Conservation (phyloP, 2,888 invertebrate genomes). For the Tiliacea citrago region DNA sequence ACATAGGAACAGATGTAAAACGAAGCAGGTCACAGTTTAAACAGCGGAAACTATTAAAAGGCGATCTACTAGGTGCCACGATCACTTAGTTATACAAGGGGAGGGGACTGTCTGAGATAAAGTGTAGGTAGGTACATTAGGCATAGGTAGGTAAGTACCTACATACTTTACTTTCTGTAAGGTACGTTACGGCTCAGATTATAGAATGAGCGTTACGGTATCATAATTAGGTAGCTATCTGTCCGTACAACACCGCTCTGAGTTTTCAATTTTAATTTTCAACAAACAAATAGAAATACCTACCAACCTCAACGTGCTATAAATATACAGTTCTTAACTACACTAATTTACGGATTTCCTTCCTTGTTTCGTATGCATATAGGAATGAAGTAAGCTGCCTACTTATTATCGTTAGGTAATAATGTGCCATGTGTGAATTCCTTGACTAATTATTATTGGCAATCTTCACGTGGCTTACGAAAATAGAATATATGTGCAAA, state of each 20-base stretch:
- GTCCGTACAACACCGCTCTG: not conserved
- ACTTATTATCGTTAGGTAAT: too few species aligned
- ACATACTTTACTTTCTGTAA: not conserved
- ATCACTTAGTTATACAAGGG: conserved; percentile 2
- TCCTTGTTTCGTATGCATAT: conserved; percentile 28
- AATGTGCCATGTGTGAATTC: too few species aligned
- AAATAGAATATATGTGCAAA: not conserved
- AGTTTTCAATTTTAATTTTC: not conserved
- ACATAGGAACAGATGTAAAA: conserved; percentile 25
- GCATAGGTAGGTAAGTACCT: not conserved
- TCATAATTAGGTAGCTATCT: not conserved
- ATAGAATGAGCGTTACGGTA: too few species aligned
- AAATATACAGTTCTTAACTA: too few species aligned
- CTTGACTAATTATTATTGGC: conserved; percentile 1
- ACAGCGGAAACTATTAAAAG: conserved; percentile 45
- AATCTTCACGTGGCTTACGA: not conserved
- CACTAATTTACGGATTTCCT: conserved; percentile 29
- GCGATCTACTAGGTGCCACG: conserved; percentile 32
- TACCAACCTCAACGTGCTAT: not conserved
- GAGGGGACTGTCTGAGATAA: conserved; percentile 16
- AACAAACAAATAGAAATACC: not conserved
- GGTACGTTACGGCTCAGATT: not conserved
- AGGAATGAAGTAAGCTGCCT: too few species aligned
- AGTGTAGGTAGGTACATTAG: not conserved
- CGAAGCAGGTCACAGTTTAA: conserved; percentile 38